A percentile compares a stretch with the other conserved stretches of the same genome.
Conservation (phyloP, 2,888 invertebrate genomes). For the Latrodectus elegans region DNA sequence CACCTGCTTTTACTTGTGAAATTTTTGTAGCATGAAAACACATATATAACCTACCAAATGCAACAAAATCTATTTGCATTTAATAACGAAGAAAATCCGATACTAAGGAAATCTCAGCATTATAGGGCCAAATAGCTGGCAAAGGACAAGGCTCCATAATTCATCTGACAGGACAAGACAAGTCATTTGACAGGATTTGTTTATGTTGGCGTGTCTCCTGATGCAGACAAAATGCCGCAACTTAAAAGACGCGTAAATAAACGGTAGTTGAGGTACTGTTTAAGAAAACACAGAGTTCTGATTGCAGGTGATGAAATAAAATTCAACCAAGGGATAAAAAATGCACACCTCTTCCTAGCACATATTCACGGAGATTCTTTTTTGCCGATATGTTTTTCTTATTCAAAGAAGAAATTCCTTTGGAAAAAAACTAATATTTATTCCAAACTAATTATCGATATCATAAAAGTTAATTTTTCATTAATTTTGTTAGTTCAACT, state of each 20-base stretch:
- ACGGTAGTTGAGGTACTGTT: conserved; percentile 13
- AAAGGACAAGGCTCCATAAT: background rate
- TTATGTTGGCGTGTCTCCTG: conserved; percentile 1
- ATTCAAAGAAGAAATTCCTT: no score
- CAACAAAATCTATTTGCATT: no score
- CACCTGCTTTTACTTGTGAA: no score
- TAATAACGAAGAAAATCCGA: no score
- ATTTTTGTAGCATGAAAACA: no score
- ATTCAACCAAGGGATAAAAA: conserved; percentile 32
- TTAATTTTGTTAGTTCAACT: no score
- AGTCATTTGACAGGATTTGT: background rate
- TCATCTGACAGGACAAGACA: background rate
- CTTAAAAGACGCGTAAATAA: conserved; percentile 33
- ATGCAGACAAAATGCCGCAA: background rate
- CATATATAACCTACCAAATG: no score
- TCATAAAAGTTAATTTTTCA: no score
- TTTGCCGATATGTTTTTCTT: background rate
- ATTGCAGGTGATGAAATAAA: conserved; percentile 36
- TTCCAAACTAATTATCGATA: no score
- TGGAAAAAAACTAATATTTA: no score
- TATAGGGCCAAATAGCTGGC: background rate
- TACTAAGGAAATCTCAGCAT: background rate
- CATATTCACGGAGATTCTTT: background rate
- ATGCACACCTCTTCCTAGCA: background rate
- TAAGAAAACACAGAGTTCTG: background rate